Percentiles rank a stretch among this genome's conserved stretches.
phyloP scores from a whole-genome alignment of 2,888 invertebrate genomes.

The Anarsia innoxiella region DNA sequence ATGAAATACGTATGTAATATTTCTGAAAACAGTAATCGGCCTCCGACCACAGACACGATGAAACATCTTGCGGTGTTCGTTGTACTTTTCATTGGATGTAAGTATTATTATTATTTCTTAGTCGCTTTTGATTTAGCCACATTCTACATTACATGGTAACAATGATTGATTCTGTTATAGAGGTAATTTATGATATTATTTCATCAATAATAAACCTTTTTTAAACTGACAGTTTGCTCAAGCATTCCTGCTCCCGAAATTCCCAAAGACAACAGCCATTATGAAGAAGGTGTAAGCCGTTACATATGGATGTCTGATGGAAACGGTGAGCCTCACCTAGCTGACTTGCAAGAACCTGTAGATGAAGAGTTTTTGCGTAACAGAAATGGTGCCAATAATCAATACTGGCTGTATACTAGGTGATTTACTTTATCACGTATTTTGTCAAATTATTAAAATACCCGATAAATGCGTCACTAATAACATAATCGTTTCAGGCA shows the following conservation, averaged over 20 bases:
- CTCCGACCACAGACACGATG: too few relatives aligned
- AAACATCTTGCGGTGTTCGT: too few relatives aligned
- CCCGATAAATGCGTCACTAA: background rate
- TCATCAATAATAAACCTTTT: background rate
- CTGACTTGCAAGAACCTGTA: slow-evolving; percentile 43
- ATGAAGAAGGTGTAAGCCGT: slow-evolving; percentile 56
- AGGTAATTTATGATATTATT: too few relatives aligned
- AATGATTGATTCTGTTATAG: too few relatives aligned
- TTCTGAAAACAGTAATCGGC: too few relatives aligned
- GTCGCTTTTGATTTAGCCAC: too few relatives aligned
- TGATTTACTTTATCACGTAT: too few relatives aligned
- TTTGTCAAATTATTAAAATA: background rate
- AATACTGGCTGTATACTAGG: slow-evolving; percentile 52
- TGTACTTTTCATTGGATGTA: too few relatives aligned
- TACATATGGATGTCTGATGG: slow-evolving; percentile 64
- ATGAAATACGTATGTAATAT: too few relatives aligned
- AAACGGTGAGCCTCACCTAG: slow-evolving; percentile 41
- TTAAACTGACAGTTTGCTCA: slow-evolving; percentile 37
- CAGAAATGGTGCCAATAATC: slow-evolving; percentile 51
- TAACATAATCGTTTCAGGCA: slow-evolving; percentile 23
- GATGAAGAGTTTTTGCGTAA: slow-evolving; percentile 16
- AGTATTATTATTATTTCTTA: too few relatives aligned
- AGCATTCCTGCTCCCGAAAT: slow-evolving; percentile 34
- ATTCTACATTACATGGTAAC: too few relatives aligned
- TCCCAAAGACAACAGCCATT: slow-evolving; percentile 62